Percentiles rank a stretch among this genome's conserved stretches.
Evolutionary conservation across 2,888 invertebrate genomes (phyloP).

Genomic region (Stegophylla sp.): DNA sequence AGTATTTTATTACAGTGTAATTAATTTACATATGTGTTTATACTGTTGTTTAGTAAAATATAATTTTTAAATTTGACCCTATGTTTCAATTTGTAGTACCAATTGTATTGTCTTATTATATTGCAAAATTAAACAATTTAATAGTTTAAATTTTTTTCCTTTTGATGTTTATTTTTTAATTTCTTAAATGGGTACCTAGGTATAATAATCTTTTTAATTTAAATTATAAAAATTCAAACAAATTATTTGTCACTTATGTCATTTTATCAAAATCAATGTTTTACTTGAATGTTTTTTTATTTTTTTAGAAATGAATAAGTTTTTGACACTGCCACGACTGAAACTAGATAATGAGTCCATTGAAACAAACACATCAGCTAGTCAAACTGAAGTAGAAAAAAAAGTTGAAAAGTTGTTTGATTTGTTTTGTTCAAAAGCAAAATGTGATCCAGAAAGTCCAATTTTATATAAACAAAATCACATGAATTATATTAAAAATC

Average conservation of each 20-base stretch:
- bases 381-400: constrained; percentile 68
- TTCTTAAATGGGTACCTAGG: too few species aligned
- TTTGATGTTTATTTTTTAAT: too few species aligned
- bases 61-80: too few species aligned
- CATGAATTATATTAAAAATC: constrained; percentile 44
- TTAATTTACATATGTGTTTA: not conserved
- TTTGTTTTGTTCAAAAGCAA: constrained; percentile 65
- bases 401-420: constrained; percentile 56
- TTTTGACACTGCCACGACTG: constrained; percentile 19
- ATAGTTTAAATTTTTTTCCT: too few species aligned
- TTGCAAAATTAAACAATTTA: too few species aligned
- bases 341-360: constrained; percentile 71
- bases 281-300: not conserved
- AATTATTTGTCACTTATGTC: too few species aligned
- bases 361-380: constrained; percentile 69
- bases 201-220: too few species aligned
- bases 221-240: too few species aligned
- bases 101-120: too few species aligned
- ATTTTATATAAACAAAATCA: constrained; percentile 66
- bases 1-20: not conserved
- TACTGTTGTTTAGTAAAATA: too few species aligned
- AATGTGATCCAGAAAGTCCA: constrained; percentile 65
- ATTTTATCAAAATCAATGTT: too few species aligned
- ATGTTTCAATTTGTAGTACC: too few species aligned
- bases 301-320: constrained; percentile 44